Conservation (phyloP, 2,888 invertebrate species). For the Epinotia demarniana region DNA sequence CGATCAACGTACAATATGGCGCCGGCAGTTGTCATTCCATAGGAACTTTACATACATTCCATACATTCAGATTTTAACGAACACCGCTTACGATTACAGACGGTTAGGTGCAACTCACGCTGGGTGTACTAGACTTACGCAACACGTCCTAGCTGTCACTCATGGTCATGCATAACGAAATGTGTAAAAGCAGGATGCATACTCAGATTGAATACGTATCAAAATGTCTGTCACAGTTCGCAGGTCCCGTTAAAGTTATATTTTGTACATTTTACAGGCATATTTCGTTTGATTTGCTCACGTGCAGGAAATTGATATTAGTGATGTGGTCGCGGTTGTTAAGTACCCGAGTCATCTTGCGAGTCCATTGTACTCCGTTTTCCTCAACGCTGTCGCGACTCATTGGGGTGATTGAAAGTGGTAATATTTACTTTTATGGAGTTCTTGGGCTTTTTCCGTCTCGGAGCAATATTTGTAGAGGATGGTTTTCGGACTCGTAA, state of each 20-base stretch:
- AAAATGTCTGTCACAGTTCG: not conserved
- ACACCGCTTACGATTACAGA: no score
- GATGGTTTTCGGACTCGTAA: not conserved
- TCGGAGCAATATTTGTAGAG: not conserved
- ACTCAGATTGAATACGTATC: not conserved
- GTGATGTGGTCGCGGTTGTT: conserved; percentile 15
- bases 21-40: no score
- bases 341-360: conserved; percentile 4
- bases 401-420: conserved; percentile 27
- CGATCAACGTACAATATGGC: no score
- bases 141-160: not conserved
- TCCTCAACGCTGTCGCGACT: conserved; percentile 25
- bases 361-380: conserved; percentile 21
- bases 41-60: no score
- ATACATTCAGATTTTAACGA: no score
- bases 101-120: no score
- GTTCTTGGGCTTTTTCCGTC: not conserved
- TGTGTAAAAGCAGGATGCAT: no score
- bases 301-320: conserved; percentile 28
- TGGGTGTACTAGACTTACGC: not conserved
- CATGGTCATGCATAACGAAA: no score
- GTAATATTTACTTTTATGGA: conserved; percentile 11
- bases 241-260: not conserved
- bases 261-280: conserved; percentile 8
- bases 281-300: not conserved